These are phyloP conservation scores for Entomyzon cyanotis DNA, from an alignment of 2,113 vertebrate species.

Conservation along the genomic window DNA sequence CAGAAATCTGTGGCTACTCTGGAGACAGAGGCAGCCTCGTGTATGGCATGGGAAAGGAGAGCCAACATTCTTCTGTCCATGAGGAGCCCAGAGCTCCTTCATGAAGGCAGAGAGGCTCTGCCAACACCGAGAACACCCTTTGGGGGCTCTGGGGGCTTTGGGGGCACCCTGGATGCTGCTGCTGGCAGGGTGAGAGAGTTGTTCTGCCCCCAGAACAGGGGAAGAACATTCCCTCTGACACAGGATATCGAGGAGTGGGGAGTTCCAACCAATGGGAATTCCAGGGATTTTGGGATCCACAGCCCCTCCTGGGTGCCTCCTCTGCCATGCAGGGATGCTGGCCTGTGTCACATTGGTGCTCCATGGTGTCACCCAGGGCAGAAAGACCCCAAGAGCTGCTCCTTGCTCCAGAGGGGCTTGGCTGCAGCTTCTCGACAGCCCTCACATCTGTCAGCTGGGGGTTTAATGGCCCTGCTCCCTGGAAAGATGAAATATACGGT, in stretches of 20 bases:
- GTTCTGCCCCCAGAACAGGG: not conserved
- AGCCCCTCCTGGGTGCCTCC: not conserved
- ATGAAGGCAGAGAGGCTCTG: not conserved
- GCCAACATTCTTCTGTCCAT: not conserved
- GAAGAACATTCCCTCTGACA: not conserved
- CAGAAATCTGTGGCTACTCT: not conserved
- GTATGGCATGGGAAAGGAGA: not conserved
- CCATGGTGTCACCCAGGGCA: accelerated
- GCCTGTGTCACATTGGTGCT: accelerated
- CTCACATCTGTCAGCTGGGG: not conserved
- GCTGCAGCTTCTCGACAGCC: not conserved
- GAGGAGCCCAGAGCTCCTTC: not conserved
- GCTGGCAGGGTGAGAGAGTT: not conserved
- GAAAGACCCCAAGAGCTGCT: not conserved
- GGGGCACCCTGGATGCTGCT: not conserved
- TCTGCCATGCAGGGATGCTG: accelerated
- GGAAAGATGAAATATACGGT: constrained; percentile 8
- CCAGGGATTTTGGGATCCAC: not conserved
- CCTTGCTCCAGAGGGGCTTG: not conserved
- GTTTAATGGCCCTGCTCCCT: not conserved
- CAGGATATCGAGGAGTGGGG: accelerated
- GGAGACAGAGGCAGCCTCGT: not conserved
- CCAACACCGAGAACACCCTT: not conserved
- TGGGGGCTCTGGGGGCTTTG: not conserved
- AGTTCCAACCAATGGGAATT: accelerated